A percentile compares a stretch with the other conserved stretches of the same genome.
Conservation (phyloP, 2,113 vertebrate genomes). For the Tetraodon nigroviridis region DNA sequence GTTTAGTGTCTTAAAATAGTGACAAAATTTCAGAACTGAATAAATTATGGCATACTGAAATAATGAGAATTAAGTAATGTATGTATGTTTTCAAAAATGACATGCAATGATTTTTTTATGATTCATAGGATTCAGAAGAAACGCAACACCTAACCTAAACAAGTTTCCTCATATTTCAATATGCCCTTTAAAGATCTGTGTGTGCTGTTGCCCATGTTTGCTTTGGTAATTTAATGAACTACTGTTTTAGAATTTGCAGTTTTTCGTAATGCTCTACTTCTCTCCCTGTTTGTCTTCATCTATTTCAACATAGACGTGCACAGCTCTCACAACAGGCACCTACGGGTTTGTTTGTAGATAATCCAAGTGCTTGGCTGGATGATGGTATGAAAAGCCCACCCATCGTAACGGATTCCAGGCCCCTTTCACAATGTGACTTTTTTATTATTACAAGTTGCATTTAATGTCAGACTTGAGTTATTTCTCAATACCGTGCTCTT, state of each 20-base stretch:
- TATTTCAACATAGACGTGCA: constrained; percentile 42
- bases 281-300: constrained; percentile 38
- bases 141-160: no score
- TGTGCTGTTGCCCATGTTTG: constrained; percentile 2
- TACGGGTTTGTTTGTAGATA: constrained; percentile 57
- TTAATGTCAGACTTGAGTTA: constrained; percentile 58
- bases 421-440: constrained; percentile 57
- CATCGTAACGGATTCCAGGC: constrained; percentile 60
- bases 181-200: neutral
- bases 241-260: constrained; percentile 28
- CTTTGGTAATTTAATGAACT: constrained; percentile 9
- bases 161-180: no score
- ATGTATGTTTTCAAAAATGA: neutral
- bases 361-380: constrained; percentile 58
- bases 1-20: no score
- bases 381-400: constrained; percentile 48
- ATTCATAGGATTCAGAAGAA: no score
- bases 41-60: neutral
- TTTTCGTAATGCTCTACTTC: constrained; percentile 11
- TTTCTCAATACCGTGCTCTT: constrained; percentile 61
- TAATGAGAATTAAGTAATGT: neutral
- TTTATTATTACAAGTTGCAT: constrained; percentile 60
- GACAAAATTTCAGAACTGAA: no score
- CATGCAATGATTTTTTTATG: no score
- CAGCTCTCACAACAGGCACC: constrained; percentile 41